phyloP scores from a whole-genome alignment of 35 echinoderm and acorn worm species.

The Patiria miniata region DNA sequence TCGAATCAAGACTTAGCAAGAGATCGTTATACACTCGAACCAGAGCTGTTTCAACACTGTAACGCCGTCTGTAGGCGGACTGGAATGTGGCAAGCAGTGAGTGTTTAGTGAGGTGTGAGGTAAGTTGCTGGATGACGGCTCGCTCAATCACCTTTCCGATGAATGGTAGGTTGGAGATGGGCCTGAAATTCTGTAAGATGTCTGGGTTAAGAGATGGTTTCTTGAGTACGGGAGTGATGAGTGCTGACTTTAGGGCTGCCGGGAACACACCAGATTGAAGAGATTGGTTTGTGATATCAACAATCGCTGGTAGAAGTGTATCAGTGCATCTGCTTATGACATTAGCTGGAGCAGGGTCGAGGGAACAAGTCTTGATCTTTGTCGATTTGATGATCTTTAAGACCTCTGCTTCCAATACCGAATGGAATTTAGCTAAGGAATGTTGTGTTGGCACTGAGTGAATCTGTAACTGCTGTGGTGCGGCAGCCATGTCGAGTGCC shows the following conservation, averaged over 20 bases:
- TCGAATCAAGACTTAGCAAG: no score
- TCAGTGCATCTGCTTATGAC: slow-evolving; percentile 16
- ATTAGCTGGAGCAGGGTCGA: slow-evolving; percentile 32
- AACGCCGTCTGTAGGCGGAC: no score
- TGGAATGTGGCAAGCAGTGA: no score
- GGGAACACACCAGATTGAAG: no score
- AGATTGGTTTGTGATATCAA: slow-evolving; percentile 13
- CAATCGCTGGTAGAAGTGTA: not conserved
- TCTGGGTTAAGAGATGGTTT: not conserved
- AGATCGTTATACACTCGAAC: no score
- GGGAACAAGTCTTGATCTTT: slow-evolving; percentile 6
- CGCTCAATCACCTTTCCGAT: no score
- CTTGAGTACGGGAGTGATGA: not conserved
- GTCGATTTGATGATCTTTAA: slow-evolving; percentile 28
- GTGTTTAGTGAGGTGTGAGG: no score
- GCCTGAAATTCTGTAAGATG: no score
- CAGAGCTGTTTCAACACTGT: no score
- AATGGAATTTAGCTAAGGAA: not conserved
- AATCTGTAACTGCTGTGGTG: not conserved
- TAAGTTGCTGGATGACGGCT: no score
- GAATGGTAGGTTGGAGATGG: no score
- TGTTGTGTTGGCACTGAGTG: not conserved
- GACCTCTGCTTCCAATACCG: not conserved
- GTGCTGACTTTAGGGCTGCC: slow-evolving; percentile 10
- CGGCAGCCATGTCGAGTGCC: not conserved